These are phyloP conservation scores for Drosophila sulfurigaster DNA, from an alignment of 1,140 invertebrate genomes.

Conservation along the genomic window DNA sequence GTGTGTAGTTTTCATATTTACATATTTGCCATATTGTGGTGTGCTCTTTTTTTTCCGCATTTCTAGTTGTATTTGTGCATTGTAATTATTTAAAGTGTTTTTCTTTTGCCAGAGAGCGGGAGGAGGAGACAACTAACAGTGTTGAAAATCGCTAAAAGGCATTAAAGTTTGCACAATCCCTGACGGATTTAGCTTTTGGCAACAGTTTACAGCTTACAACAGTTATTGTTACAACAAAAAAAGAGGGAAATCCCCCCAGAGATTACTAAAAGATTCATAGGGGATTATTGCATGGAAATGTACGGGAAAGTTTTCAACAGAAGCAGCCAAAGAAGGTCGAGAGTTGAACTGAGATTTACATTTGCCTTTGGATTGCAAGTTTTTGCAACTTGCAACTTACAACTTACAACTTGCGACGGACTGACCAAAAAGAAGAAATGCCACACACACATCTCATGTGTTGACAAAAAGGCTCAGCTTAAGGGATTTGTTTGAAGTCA, in stretches of 20 bases:
- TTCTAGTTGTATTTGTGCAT: conserved; percentile 54
- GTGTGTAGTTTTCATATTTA: conserved; percentile 49
- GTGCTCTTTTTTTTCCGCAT: conserved; percentile 31
- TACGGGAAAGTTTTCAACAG: not conserved
- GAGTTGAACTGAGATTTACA: conserved; percentile 3
- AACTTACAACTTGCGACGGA: not conserved
- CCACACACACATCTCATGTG: not conserved
- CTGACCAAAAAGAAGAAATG: conserved; percentile 1
- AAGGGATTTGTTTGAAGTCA: not conserved
- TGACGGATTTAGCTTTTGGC: conserved; percentile 1
- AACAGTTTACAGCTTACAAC: conserved; percentile 6
- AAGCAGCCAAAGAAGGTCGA: not conserved
- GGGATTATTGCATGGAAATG: not conserved
- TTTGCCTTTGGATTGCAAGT: conserved; percentile 3
- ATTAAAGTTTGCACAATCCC: conserved; percentile 44
- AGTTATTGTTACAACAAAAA: conserved; percentile 2
- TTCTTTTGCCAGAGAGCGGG: conserved; percentile 25
- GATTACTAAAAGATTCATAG: conserved; percentile 10
- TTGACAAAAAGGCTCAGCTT: conserved; percentile 38
- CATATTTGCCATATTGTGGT: conserved; percentile 67
- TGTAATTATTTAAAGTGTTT: conserved; percentile 81
- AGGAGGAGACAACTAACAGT: conserved; percentile 1
- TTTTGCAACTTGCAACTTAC: not conserved
- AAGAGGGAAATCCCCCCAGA: not conserved
- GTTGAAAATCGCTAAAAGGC: conserved; percentile 38